Evolutionary conservation across 2,797 vertebrate species (phyloP).

Genomic region (Sebastes trivittatus): DNA sequence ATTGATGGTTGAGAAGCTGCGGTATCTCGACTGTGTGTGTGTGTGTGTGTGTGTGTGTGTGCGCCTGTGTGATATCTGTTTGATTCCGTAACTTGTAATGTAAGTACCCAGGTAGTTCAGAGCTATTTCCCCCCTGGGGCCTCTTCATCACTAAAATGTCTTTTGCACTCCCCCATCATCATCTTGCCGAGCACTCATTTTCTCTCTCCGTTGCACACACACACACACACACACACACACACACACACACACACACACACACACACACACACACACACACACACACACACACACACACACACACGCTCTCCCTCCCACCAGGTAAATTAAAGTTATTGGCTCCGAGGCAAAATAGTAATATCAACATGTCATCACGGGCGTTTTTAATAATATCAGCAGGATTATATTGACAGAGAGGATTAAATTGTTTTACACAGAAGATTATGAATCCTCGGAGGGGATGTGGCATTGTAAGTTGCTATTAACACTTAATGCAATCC

Average conservation of each 20-base stretch:
- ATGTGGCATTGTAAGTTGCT: constrained; percentile 41
- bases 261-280: too few relatives aligned
- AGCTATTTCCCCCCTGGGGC: constrained; percentile 60
- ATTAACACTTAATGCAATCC: constrained; percentile 56
- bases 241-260: neutral
- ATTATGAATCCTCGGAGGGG: constrained; percentile 59
- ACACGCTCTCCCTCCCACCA: constrained; percentile 43
- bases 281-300: neutral
- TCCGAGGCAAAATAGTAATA: constrained; percentile 66
- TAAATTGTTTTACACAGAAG: constrained; percentile 64
- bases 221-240: too few relatives aligned
- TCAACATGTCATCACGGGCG: constrained; percentile 64
- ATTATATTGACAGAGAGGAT: constrained; percentile 72
- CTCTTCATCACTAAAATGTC: constrained; percentile 65
- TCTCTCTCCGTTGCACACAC: constrained; percentile 8
- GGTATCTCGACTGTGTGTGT: neutral
- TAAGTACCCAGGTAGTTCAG: constrained; percentile 61
- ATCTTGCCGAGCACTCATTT: constrained; percentile 44
- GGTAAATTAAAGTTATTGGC: constrained; percentile 71
- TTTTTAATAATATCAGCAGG: constrained; percentile 70
- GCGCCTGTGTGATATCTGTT: constrained; percentile 5
- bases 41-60: neutral
- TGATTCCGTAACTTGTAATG: constrained; percentile 59
- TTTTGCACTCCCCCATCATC: constrained; percentile 58
- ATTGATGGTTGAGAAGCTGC: constrained; percentile 16